Percentiles rank a stretch among this genome's conserved stretches.
Conservation (phyloP, 2,888 invertebrate genomes). For the Caenorhabditis becei region DNA sequence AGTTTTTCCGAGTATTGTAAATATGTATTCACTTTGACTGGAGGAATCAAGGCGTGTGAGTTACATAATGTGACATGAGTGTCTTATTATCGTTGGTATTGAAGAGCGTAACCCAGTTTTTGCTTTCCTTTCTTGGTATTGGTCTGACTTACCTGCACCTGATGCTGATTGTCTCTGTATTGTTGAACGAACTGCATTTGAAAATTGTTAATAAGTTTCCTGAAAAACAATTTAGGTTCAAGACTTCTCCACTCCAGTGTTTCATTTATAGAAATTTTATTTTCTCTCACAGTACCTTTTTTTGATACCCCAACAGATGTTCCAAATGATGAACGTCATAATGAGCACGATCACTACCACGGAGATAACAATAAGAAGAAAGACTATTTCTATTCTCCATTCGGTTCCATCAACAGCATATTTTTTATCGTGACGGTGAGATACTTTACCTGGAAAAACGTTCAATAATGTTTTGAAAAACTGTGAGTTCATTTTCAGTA, state of each 20-base stretch:
- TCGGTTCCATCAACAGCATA: constrained; percentile 17
- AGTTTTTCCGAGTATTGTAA: too few relatives aligned
- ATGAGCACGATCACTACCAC: constrained; percentile 22
- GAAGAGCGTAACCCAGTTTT: too few relatives aligned
- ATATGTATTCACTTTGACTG: too few relatives aligned
- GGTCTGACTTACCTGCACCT: constrained; percentile 25
- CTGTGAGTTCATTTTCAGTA: too few relatives aligned
- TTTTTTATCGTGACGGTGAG: background rate
- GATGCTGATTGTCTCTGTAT: constrained; percentile 61
- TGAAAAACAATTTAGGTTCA: constrained; percentile 6
- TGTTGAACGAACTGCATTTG: constrained; percentile 79
- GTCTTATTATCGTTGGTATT: too few relatives aligned
- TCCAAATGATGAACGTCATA: constrained; percentile 57
- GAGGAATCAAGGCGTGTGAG: too few relatives aligned
- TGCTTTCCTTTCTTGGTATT: too few relatives aligned
- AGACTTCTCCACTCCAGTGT: too few relatives aligned
- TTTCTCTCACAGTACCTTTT: too few relatives aligned
- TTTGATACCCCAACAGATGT: constrained; percentile 65
- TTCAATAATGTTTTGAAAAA: too few relatives aligned
- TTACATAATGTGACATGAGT: too few relatives aligned
- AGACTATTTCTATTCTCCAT: constrained; percentile 41
- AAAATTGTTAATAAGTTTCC: constrained; percentile 75
- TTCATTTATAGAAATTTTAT: too few relatives aligned
- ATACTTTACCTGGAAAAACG: constrained; percentile 2
- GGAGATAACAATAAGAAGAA: constrained; percentile 23